Evolutionary conservation across 2,113 vertebrate species (phyloP).

Genomic region (Tylochromis polylepis): DNA sequence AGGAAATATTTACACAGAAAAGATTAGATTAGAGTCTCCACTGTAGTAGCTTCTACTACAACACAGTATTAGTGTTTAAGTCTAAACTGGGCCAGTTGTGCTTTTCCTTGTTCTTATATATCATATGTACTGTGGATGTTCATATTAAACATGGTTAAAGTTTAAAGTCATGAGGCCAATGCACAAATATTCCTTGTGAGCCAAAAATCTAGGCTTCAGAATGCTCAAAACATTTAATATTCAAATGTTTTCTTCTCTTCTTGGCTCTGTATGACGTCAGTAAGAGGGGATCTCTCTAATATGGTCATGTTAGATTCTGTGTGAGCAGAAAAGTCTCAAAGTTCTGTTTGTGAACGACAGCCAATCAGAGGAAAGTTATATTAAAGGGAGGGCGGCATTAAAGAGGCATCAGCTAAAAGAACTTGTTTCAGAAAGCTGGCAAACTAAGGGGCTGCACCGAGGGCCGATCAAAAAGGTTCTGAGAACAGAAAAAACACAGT

Average conservation of each 20-base stretch:
- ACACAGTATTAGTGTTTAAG: neutral
- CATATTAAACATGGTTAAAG: neutral
- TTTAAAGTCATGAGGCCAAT: neutral
- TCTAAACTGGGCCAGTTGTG: neutral
- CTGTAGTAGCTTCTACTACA: neutral
- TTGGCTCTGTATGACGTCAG: neutral
- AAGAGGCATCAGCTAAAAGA: neutral
- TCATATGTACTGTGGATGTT: neutral
- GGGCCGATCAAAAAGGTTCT: neutral
- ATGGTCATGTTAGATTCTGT: neutral
- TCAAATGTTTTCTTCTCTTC: neutral
- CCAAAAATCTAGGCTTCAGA: neutral
- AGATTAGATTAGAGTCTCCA: neutral
- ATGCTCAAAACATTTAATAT: neutral
- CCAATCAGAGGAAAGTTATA: neutral
- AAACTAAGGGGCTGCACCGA: neutral
- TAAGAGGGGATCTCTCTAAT: neutral
- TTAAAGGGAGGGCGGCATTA: neutral
- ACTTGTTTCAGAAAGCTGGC: neutral
- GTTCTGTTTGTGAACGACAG: neutral
- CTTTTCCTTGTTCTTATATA: neutral
- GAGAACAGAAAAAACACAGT: neutral
- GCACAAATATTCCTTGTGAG: neutral
- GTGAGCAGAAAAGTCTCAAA: neutral
- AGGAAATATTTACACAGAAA: neutral